Percentiles rank a stretch among this genome's conserved stretches.
Evolutionary conservation across 2,113 vertebrate species (phyloP).

Genomic region (Platysternon megacephalum): DNA sequence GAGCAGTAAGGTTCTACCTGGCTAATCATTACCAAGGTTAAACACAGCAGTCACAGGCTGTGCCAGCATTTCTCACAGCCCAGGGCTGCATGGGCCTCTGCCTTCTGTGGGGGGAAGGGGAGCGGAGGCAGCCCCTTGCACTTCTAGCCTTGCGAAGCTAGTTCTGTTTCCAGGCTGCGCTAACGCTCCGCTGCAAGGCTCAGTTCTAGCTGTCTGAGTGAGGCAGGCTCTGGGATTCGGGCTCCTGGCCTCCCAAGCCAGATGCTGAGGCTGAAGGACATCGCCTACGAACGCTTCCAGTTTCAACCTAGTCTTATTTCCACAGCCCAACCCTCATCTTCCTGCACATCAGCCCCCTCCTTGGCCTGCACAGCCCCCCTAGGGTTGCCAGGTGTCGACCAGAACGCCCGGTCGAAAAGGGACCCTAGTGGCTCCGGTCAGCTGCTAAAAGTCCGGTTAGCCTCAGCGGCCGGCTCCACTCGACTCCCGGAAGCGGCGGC

Average conservation of each 20-base stretch:
- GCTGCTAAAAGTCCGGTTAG: no score
- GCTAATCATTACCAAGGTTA: conserved; percentile 60
- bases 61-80: background rate
- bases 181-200: background rate
- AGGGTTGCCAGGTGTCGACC: no score
- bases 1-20: conserved; percentile 31
- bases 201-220: background rate
- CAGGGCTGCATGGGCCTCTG: background rate
- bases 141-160: background rate
- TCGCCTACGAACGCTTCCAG: background rate
- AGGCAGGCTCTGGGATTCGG: background rate
- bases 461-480: no score
- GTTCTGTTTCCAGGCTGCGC: background rate
- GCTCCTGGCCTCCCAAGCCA: background rate
- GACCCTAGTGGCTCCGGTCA: no score
- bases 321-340: no score
- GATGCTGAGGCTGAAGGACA: background rate
- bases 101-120: background rate
- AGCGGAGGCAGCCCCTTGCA: background rate
- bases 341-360: background rate
- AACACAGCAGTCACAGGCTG: background rate
- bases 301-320: background rate
- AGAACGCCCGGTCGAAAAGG: no score
- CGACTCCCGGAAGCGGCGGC: no score
- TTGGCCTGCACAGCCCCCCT: background rate